Base-by-base conservation (phyloP, 2,113 vertebrate species). In the Osmerus mordax region DNA sequence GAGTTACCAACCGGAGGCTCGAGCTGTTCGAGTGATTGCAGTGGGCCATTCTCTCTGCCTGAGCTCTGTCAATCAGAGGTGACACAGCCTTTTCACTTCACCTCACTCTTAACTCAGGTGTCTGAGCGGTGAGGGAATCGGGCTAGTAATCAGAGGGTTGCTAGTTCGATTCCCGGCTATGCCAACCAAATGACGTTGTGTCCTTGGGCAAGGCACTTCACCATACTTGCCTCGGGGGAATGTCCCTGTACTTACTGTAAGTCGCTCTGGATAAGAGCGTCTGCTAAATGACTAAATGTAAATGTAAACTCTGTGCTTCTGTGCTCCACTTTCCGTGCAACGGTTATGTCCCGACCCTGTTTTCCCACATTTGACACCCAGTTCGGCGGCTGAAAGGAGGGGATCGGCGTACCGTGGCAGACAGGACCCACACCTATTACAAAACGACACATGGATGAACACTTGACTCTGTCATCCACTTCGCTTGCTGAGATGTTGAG, bases 391-490 rank as follows among this genome's bases (percentile, higher is more conserved):
- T 51, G 28, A 61, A 69, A 2, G 55, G 60, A 25, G 25, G 58
- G 67, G 62, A 41, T 51, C 47, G 64, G 54, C 19, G 13, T 32
- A n/a, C 4, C n/a, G 23, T 23, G 54, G 60, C 60, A 63, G 70
- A 60, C 65, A 6, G 8, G 9, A 9, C 41, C 41, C 41, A 47
- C 8, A 11, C 8, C 41, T 11, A 21, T 18, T 36, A 16, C 21
- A 23, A 51, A 58, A 32, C 12, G 64, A 69, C 65, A 77, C 65
- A 77, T 73, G 70, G 65, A 70, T 53, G 58, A 25, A 58, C 62
- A 61, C 67, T 69, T 72, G 60, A 69, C 32, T 67, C 32, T 61
- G 56, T 77, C 59, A 58, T 60, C 51, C 70, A 64, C 29, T 52
- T 32, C 58, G 60, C 32, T 47, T 52, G 58, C 52, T 29, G 18